phyloP scores from a whole-genome alignment of 1,140 invertebrate species.

The Nephila pilipes region DNA sequence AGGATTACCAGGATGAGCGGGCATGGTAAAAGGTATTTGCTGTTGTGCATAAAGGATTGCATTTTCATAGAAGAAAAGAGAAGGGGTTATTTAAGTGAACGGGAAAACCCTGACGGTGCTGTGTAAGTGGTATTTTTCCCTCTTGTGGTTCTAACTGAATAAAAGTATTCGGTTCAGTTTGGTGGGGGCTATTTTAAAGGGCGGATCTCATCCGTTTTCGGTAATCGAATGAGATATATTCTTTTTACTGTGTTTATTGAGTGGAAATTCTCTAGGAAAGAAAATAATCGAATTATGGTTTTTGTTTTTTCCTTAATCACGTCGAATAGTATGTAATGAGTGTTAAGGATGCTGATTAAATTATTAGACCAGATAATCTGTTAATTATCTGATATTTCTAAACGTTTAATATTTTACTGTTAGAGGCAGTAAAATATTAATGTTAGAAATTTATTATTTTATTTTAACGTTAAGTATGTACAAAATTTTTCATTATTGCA shows the following conservation, averaged over 20 bases:
- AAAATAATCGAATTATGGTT: not conserved
- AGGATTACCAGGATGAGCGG: conserved; percentile 56
- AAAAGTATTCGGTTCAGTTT: not conserved
- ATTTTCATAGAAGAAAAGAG: conserved; percentile 15
- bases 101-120: not conserved
- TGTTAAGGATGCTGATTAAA: too few species aligned
- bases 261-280: not conserved
- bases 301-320: not conserved
- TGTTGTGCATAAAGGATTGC: conserved; percentile 43
- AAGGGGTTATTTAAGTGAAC: not conserved
- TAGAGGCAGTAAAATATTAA: too few species aligned
- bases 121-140: conserved; percentile 1
- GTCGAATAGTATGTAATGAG: not conserved
- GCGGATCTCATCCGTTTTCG: not conserved
- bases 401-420: too few species aligned
- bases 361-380: too few species aligned
- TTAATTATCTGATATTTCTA: too few species aligned
- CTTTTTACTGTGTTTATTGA: not conserved
- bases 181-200: not conserved
- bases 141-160: conserved; percentile 11
- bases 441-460: too few species aligned
- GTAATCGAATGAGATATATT: not conserved
- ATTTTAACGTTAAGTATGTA: too few species aligned
- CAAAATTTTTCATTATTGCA: too few species aligned
- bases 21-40: conserved; percentile 51